Evolutionary conservation across 64 coral and sea anemone genomes (phyloP), one percentile per base, ranked within the genome.

Genomic region (Dendronephthya gigantea): DNA sequence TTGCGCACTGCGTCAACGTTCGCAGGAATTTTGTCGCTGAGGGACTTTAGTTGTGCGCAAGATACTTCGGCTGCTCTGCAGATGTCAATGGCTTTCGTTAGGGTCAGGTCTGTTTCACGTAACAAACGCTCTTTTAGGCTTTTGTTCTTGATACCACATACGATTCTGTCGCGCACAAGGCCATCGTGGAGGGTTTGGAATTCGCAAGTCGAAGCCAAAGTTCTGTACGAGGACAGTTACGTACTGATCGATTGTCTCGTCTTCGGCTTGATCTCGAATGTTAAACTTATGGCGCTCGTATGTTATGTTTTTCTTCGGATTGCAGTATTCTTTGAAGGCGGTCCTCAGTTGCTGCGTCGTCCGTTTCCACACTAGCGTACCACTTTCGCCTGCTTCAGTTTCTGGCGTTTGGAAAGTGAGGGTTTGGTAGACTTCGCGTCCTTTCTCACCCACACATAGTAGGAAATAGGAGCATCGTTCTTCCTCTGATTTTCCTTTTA

Each of bases 381-480:
- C 70, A 16, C 49, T 56, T 3, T 19, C 39, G 28, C 32, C 66
- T 32, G 82, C 62, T 37, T 41, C 59, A 13, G 40, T 70, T 45
- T 90, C 88, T 45, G 88, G 88, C 30, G 69, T 31, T 76, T 74
- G n/a, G 59, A 86, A 47, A n/a, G 40, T 35, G 17, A 92, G 49
- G 9, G 90, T 88, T 39, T 92, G 72, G 35, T 88, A 49, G 7
- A 92, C 68, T 79, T 92, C 90, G 47, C 86, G 62, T 27, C 68
- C 68, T 81, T 79, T 87, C 65, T 87, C 86, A 0, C 86, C 82
- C 35, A 85, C 47, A 39, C 90, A 92, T 31, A 92, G 69, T 22
- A 91, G 90, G 83, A 92, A 88, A 56, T 92, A 85, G 12, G 90
- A 88, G 82, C 83, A 88, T 56, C 81, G 74, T 30, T 92, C 86